Percentiles rank a stretch among this genome's conserved stretches.
phyloP scores from a whole-genome alignment of 2,888 invertebrate species.

The Petrolisthes manimaculis region DNA sequence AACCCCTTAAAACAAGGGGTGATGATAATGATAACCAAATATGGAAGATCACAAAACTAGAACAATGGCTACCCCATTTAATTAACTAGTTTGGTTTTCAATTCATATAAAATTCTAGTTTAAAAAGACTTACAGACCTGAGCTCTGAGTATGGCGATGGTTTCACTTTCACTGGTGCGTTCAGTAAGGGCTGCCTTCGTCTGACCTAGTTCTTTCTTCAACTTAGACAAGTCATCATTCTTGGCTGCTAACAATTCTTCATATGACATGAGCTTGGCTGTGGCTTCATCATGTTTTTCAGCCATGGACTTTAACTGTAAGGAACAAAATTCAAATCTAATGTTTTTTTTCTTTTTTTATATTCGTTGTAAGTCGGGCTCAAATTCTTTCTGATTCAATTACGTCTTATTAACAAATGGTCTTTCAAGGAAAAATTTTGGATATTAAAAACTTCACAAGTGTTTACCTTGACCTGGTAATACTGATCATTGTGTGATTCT shows the following conservation, averaged over 20 bases:
- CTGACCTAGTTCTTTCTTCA: slow-evolving; percentile 64
- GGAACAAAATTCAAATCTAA: not conserved
- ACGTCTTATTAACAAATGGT: too few relatives aligned
- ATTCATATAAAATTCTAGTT: too few relatives aligned
- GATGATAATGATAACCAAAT: too few relatives aligned
- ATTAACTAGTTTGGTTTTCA: too few relatives aligned
- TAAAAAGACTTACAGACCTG: slow-evolving; percentile 43
- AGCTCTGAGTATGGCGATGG: slow-evolving; percentile 63
- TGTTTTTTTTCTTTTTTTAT: not conserved
- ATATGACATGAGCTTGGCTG: slow-evolving; percentile 64
- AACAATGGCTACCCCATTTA: too few relatives aligned
- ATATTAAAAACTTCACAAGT: too few relatives aligned
- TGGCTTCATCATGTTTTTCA: slow-evolving; percentile 65
- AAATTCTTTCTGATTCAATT: not conserved
- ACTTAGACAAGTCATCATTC: slow-evolving; percentile 61
- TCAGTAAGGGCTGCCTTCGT: slow-evolving; percentile 61
- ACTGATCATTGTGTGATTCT: slow-evolving; percentile 63
- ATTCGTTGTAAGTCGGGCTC: not conserved
- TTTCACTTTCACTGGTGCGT: slow-evolving; percentile 61
- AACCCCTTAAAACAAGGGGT: too few relatives aligned
- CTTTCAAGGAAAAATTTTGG: too few relatives aligned
- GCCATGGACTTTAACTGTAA: slow-evolving; percentile 61
- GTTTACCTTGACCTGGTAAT: slow-evolving; percentile 63
- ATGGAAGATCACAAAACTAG: too few relatives aligned
- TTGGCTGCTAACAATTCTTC: slow-evolving; percentile 64